Evolutionary conservation across 1,140 invertebrate genomes (phyloP), one percentile per base, ranked within the genome.

Genomic region (Papilio machaon): DNA sequence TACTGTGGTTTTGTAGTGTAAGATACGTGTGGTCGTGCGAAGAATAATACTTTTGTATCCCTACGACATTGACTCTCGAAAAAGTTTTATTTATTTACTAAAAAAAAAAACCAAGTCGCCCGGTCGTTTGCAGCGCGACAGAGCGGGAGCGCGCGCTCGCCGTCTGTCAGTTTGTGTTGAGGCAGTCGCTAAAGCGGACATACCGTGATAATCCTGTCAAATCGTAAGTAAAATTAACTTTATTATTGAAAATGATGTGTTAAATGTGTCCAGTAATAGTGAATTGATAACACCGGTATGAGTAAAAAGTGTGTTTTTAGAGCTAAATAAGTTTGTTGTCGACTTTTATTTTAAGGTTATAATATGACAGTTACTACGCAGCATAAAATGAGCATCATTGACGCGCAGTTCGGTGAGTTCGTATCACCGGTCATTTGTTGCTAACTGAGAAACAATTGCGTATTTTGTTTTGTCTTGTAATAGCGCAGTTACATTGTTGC

Each of bases 361-460:
- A 83, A 85, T 84, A 82, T 91, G 91, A 87, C 87, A 90, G 87
- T 91, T 92, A 92, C 88, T 94, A 91, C 92, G 92, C 86, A 90
- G 92, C 86, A 91, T 82, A 84, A 88, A 90, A 89, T 88, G 83
- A 84, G 82, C 82, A 86, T 85, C 84, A 86, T 83, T 86, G 84
- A 86, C 85, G 83, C 85, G 92, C 91, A 93, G 89, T 92, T 90
- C 79, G 84, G 81, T 85, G 54, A 67, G 79, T 86, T 88, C 82
- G 87, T 89, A 85, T 88, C 85, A 87, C 89, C 91, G 91, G 90
- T 81, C 82, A 88, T 89, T 90, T 91, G 92, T 94, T 93, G 90
- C 91, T 92, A 94, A 89, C 90, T 83, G 90, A 84, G 87, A 87
- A 87, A 90, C 87, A 84, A 90, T 88, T 94, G 91, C 91, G 91